phyloP scores from a whole-genome alignment of 35 echinoderm and acorn worm species.

The Eucidaris tribuloides region DNA sequence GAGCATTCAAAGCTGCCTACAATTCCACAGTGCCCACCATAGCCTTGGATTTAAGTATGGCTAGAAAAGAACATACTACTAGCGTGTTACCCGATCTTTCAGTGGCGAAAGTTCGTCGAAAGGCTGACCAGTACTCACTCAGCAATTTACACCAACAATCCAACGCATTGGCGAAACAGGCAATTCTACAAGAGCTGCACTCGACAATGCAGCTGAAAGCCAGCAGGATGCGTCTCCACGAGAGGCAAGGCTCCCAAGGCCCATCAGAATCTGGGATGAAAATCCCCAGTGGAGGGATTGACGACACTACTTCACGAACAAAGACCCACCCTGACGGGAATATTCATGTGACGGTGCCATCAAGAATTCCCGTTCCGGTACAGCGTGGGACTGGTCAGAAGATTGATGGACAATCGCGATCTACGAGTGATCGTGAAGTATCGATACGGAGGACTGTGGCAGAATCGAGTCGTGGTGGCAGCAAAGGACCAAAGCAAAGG shows the following conservation, averaged over 20 bases:
- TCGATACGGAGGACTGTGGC: too few relatives aligned
- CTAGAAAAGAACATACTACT: too few relatives aligned
- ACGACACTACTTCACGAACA: too few relatives aligned
- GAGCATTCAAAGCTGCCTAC: too few relatives aligned
- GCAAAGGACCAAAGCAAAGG: neutral
- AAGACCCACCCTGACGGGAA: too few relatives aligned
- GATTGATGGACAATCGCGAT: neutral
- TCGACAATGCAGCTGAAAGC: slow-evolving; percentile 3
- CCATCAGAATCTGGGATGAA: too few relatives aligned
- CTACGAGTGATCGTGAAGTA: too few relatives aligned
- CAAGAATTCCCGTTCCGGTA: slow-evolving; percentile 13
- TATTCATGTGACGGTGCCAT: too few relatives aligned
- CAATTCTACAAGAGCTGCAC: slow-evolving; percentile 18
- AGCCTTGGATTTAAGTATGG: too few relatives aligned
- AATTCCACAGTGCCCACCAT: too few relatives aligned
- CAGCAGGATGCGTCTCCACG: slow-evolving; percentile 3
- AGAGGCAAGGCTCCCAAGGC: neutral
- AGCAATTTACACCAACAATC: slow-evolving; percentile 5
- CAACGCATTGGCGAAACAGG: slow-evolving; percentile 9
- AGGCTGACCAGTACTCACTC: neutral
- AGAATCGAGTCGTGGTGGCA: neutral
- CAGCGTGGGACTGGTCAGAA: neutral
- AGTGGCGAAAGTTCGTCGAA: neutral
- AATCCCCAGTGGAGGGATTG: too few relatives aligned
- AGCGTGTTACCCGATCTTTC: neutral